Base-by-base conservation (phyloP, 2,797 vertebrate species). In the Apogon talboti region DNA sequence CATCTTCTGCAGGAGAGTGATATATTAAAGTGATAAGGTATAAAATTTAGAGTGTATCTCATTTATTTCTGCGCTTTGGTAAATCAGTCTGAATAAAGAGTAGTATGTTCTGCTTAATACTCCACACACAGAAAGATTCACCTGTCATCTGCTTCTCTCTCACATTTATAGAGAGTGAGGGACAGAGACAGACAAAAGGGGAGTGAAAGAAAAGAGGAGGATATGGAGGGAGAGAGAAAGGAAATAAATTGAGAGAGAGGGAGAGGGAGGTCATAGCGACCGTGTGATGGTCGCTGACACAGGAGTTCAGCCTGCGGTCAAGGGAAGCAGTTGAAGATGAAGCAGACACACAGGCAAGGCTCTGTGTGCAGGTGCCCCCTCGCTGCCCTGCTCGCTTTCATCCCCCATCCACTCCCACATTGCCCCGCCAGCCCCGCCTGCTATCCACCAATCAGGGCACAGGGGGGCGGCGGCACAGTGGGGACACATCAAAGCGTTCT, bases 401-500 rank as follows among this genome's bases (percentile, higher is more conserved):
- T 96, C 96, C 95, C 92, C 90, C 86, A 86, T 94, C 91, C 94
- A 95, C 95, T 96, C 96, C 96, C 95, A 95, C 95, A 94, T 95
- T 92, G 93, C 93, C 95, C 95, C 94, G 88, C 79, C 91, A 91
- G 93, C 93, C 93, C 93, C 74, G 87, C 94, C 92, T 90, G 92
- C 94, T 93, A 91, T 93, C 95, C 92, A 92, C 95, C 95, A 95
- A 95, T 93, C 93, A 94, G 93, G 95, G 94, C 93, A 92, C 93
- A 91, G 90, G 85, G 91, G 93, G 93, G 93, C 89, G 93, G 94
- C 91, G 82, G 89, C 87, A 84, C 91, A 89, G 95, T 92, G 93
- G 95, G 96, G 95, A 94, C 93, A 96, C 96, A 98, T 98, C 96
- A 98, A 98, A 98, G 97, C 92, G 78, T 89, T 91, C 92, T 93